Percentiles rank a stretch among this genome's conserved stretches.
These are phyloP conservation scores for Lissocephala sabroskyi DNA, from an alignment of 2,888 invertebrate genomes.

Conservation along the genomic window DNA sequence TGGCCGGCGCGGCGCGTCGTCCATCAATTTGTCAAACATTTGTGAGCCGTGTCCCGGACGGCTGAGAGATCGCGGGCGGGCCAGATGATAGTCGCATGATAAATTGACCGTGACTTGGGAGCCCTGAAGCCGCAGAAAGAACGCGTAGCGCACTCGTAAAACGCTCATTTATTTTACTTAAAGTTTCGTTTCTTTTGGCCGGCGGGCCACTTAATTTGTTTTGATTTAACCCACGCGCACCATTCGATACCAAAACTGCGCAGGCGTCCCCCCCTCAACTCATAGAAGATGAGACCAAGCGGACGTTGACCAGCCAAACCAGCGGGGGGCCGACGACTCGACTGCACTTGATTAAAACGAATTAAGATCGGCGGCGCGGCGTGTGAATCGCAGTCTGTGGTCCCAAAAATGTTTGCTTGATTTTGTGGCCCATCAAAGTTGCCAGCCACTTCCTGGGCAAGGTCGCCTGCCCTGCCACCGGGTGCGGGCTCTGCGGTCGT, in stretches of 20 bases:
- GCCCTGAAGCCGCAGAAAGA: conserved; percentile 1
- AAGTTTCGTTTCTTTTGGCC: conserved; percentile 14
- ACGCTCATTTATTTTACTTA: conserved; percentile 46
- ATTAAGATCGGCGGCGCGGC: conserved; percentile 5
- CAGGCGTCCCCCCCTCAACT: not conserved
- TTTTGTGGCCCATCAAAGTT: conserved; percentile 47
- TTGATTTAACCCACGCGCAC: conserved; percentile 55
- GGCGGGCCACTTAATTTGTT: conserved; percentile 51
- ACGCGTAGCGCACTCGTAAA: conserved; percentile 16
- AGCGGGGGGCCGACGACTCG: not conserved
- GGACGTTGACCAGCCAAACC: not conserved
- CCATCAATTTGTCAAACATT: conserved; percentile 46
- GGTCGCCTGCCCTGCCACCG: conserved; percentile 25
- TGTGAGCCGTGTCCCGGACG: not conserved
- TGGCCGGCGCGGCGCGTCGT: conserved; percentile 12
- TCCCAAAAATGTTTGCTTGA: too few relatives aligned
- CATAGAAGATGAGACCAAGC: too few relatives aligned
- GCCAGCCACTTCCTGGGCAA: conserved; percentile 54
- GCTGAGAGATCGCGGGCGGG: not conserved
- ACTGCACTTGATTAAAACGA: conserved; percentile 50
- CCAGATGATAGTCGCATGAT: conserved; percentile 25
- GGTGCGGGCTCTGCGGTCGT: not conserved
- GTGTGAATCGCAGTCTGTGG: too few relatives aligned
- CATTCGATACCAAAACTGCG: conserved; percentile 5
- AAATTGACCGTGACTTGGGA: conserved; percentile 52